Conservation (phyloP, 64 coral and sea anemone genomes). For the Pocillopora damicornis region DNA sequence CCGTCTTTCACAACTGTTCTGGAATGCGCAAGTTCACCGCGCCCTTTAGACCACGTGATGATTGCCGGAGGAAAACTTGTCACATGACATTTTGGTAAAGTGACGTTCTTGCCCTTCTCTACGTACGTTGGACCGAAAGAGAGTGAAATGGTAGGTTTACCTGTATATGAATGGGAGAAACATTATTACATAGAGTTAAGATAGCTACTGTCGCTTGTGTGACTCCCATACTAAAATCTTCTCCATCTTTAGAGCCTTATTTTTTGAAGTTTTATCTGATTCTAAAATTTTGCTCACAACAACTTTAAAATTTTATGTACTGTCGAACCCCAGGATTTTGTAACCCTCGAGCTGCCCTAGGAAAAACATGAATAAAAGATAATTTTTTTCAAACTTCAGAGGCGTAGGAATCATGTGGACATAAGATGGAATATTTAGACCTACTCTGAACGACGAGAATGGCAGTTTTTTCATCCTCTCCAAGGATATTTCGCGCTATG, state of each 20-base stretch:
- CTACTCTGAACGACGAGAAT: not conserved
- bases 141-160: conserved; percentile 37
- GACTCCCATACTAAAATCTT: not conserved
- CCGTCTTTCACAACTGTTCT: not conserved
- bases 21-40: not conserved
- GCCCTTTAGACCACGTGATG: conserved; percentile 1
- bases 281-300: too few relatives aligned
- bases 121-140: conserved; percentile 27
- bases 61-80: not conserved
- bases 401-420: too few relatives aligned
- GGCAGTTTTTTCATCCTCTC: not conserved
- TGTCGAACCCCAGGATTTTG: too few relatives aligned
- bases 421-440: not conserved
- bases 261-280: too few relatives aligned
- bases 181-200: not conserved
- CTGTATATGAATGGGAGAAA: not conserved
- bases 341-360: too few relatives aligned
- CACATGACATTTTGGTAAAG: conserved; percentile 23
- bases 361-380: not conserved
- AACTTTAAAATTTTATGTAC: too few relatives aligned
- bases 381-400: too few relatives aligned
- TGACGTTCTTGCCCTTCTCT: conserved; percentile 27
- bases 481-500: not conserved
- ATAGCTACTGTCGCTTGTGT: not conserved
- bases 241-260: too few relatives aligned